Evolutionary conservation across 2,797 vertebrate genomes (phyloP).

Genomic region (Pangasius krempfi): DNA sequence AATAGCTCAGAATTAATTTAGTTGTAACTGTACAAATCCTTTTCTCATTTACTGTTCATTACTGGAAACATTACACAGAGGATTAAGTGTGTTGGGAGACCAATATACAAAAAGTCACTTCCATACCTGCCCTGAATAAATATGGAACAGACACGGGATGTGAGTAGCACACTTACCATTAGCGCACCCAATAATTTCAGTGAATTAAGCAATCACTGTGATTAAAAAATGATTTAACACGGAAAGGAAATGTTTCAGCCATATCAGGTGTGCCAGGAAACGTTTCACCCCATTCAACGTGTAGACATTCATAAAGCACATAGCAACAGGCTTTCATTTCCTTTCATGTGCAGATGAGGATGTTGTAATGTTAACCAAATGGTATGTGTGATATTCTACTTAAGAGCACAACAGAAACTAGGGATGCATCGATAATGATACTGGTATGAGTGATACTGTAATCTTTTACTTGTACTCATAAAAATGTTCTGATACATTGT

Average conservation of each 20-base stretch:
- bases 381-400: not conserved
- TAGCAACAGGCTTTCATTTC: not conserved
- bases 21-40: constrained; percentile 34
- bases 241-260: not conserved
- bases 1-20: constrained; percentile 43
- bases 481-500: not conserved
- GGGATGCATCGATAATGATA: not conserved
- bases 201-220: constrained; percentile 36
- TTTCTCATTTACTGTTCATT: constrained; percentile 45
- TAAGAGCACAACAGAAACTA: not conserved
- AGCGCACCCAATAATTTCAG: constrained; percentile 18
- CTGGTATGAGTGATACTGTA: not conserved
- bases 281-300: not conserved
- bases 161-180: constrained; percentile 31
- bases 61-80: constrained; percentile 36
- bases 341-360: not conserved
- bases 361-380: not conserved
- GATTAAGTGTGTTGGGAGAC: constrained; percentile 16
- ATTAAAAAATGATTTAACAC: not conserved
- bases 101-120: constrained; percentile 40
- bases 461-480: not conserved
- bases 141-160: constrained; percentile 30
- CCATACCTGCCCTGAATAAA: constrained; percentile 54
- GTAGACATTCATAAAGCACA: not conserved
- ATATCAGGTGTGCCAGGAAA: not conserved